Evolutionary conservation across 2,113 vertebrate species (phyloP), one percentile per base, ranked within the genome.

Genomic region (Heterocephalus glaber): DNA sequence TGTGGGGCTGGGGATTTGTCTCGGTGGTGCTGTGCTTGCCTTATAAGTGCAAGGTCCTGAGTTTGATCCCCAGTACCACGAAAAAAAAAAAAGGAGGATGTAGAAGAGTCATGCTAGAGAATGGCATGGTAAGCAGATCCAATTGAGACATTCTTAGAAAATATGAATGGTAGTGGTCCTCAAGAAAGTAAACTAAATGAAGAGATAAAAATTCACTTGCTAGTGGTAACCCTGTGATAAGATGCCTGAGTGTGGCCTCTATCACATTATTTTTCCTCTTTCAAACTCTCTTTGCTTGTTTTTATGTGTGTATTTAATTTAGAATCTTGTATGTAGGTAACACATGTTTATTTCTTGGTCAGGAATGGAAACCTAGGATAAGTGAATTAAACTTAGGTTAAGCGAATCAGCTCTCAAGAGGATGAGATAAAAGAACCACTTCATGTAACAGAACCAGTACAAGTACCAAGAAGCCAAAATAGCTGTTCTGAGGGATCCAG

Each of bases 271-370:
- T 94, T 38, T 74, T 72, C 68, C 86, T 10, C 35, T 38, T 22
- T 35, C 16, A 24, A 63, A 63, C 16, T 79, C 17, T 94, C 49
- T 93, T 54, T 90, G 68, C 49, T 72, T 94, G 47, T 61, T 97
- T 91, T 80, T 47, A 70, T 63, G 63, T 88, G 70, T 81, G 7
- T 70, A 9, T 83, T 74, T 82, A 65, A 96, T 38, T 92, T 61
- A 86, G 68, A 92, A 52, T 8, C 52, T 1, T 54, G 44, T 79
- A 66, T 30, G 13, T 56, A 63, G 52, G 26, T 65, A 24, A 86
- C 82, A 56, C 9, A 54, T 17, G 5, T 28, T 84, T 74, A n/a
- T 49, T 92, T 96, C 49, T 92, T 95, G 93, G 60, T 93, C 33
- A 80, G 33, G 63, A 92, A 92, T 58, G 12, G 30, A 80, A 95